These are phyloP conservation scores for Copidosoma aretas DNA, from an alignment of 2,888 invertebrate genomes.

Conservation along the genomic window DNA sequence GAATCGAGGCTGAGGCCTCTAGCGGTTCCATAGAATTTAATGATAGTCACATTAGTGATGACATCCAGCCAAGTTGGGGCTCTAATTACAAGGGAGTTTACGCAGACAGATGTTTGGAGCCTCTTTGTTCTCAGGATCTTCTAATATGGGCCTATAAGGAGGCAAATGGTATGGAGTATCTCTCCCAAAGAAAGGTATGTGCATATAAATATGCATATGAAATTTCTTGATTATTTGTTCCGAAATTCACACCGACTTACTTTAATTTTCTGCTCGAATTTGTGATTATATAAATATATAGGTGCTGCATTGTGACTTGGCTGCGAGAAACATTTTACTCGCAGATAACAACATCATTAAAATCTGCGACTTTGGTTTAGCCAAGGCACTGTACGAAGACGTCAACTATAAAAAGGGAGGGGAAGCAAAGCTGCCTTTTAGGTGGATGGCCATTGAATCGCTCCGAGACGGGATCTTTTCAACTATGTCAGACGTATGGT, in stretches of 20 bases:
- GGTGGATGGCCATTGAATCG: constrained; percentile 96
- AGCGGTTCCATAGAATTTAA: constrained; percentile 46
- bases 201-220: too few relatives aligned
- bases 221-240: too few relatives aligned
- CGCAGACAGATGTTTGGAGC: constrained; percentile 70
- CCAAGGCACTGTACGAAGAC: constrained; percentile 87
- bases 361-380: constrained; percentile 95
- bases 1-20: constrained; percentile 49
- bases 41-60: constrained; percentile 65
- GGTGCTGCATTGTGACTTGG: constrained; percentile 83
- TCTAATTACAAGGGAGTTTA: constrained; percentile 82
- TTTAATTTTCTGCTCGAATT: too few relatives aligned
- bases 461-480: constrained; percentile 90
- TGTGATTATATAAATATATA: too few relatives aligned
- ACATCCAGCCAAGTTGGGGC: constrained; percentile 77
- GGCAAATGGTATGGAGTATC: constrained; percentile 92
- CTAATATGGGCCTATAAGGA: constrained; percentile 93
- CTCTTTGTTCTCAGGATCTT: constrained; percentile 82
- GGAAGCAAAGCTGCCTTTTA: constrained; percentile 85
- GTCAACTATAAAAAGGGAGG: constrained; percentile 91
- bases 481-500: constrained; percentile 95
- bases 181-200: constrained; percentile 78
- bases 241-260: too few relatives aligned
- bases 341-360: constrained; percentile 92
- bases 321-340: constrained; percentile 88